Evolutionary conservation across 2,797 vertebrate species (phyloP), one percentile per base, ranked within the genome.

Genomic region (Lithobates sylvaticus): DNA sequence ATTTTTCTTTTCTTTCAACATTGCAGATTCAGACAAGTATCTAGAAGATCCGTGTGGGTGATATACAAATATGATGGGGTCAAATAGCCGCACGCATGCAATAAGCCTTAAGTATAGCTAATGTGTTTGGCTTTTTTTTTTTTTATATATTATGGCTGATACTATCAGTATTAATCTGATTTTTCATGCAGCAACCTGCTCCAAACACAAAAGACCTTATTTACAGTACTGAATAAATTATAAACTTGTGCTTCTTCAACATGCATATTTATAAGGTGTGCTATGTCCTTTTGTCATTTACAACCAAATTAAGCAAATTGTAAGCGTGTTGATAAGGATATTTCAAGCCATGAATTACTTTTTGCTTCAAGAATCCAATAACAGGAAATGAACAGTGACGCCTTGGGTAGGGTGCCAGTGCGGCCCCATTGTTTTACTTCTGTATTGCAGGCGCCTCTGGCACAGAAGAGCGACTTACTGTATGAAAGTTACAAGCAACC

Each of bases 241-340:
- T 86, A 58, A 74, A 78, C 27, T 54, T 47, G 69, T 26, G 70
- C 67, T 83, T 42, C 32, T 65, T 32, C 29, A 42, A 18, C 34
- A 78, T 83, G 70, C 76, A 78, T 84, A 84, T 83, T 87, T 78
- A 78, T 87, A 73, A 83, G 81, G 61, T 78, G 71, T 80, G 34
- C 58, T n/a, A 29, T 84, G 76, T 80, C 81, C 75, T 78, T 79
- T 87, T 79, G 75, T 87, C 86, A 87, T 87, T 87, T 78, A 73
- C 76, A 83, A 69, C 58, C 58, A 79, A 87, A 84, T 79, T 83
- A 75, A 70, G 85, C 29, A 83, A 34, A n/a, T 75, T 70, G 26
- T 65, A 83, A 58, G 69, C 50, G 16, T 83, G 75, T 58, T 67
- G 70, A 79, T 69, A 79, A 87, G 69, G 23, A 44, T 18, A 65